These are phyloP conservation scores for Drosophila ercepeae DNA, from an alignment of 1,140 invertebrate genomes.

Conservation along the genomic window DNA sequence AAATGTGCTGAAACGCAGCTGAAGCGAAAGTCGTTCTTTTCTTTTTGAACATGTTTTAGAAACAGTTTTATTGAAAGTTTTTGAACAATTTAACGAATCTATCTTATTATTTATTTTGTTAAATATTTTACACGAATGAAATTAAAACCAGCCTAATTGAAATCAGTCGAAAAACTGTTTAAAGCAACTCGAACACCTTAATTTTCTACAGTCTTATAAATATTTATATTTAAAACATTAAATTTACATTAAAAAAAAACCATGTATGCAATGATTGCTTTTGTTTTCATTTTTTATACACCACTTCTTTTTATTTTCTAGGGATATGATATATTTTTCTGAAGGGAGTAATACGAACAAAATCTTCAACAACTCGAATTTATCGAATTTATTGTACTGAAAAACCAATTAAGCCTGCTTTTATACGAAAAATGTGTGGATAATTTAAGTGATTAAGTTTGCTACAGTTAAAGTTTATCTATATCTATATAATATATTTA, in stretches of 20 bases:
- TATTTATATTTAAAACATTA: conserved; percentile 73
- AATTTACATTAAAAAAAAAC: too few species aligned
- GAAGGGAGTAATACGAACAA: conserved; percentile 41
- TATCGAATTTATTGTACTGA: conserved; percentile 77
- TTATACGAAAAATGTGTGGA: conserved; percentile 45
- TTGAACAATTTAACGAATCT: too few species aligned
- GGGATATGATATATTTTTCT: conserved; percentile 9
- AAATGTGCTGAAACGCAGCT: conserved; percentile 42
- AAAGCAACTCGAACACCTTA: conserved; percentile 59
- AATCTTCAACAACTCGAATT: conserved; percentile 72
- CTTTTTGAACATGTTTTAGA: too few species aligned
- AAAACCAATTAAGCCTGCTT: conserved; percentile 72
- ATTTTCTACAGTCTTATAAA: conserved; percentile 25
- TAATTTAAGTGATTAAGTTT: conserved; percentile 58
- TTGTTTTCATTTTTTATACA: conserved; percentile 55
- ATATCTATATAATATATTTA: neutral
- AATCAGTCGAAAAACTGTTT: conserved; percentile 41
- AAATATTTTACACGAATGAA: conserved; percentile 33
- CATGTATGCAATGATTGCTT: conserved; percentile 35
- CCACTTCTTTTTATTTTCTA: conserved; percentile 4
- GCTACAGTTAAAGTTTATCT: conserved; percentile 52
- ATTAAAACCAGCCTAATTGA: conserved; percentile 12
- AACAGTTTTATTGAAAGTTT: neutral
- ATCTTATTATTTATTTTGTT: conserved; percentile 76
- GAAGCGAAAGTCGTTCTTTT: conserved; percentile 11